phyloP scores from a whole-genome alignment of 2,113 vertebrate species.

The Bubalus kerabau region DNA sequence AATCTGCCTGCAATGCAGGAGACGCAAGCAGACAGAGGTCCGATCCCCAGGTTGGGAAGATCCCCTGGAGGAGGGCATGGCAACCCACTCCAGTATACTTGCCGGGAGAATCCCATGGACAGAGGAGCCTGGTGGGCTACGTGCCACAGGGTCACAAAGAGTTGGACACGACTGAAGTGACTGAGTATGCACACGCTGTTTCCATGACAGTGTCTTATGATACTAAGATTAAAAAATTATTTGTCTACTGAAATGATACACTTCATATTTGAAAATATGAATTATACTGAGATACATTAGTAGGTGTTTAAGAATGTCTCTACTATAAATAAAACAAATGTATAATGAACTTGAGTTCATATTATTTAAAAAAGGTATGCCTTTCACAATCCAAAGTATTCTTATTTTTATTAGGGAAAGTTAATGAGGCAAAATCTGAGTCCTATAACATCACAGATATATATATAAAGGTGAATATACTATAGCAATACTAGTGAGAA shows the following conservation, averaged over 20 bases:
- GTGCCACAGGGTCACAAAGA: not conserved
- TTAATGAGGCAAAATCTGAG: not conserved
- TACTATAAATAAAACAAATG: not conserved
- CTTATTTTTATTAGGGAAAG: constrained; percentile 11
- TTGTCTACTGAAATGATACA: not conserved
- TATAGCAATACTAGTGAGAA: not conserved
- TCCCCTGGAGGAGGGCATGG: not conserved
- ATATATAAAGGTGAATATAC: not conserved
- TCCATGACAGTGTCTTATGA: not conserved
- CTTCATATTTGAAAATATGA: not conserved
- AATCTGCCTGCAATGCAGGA: not conserved
- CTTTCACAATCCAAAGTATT: constrained; percentile 16
- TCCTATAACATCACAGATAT: not conserved
- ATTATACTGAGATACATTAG: not conserved
- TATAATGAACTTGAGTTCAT: not conserved
- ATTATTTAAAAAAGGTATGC: not conserved
- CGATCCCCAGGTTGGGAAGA: not conserved
- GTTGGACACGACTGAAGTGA: not conserved
- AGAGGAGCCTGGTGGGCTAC: not conserved
- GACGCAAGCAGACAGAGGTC: not conserved
- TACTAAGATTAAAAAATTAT: not conserved
- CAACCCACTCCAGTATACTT: not conserved
- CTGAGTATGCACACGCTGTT: not conserved
- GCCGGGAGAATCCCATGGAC: not conserved
- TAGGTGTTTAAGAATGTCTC: not conserved